Conservation (phyloP, 1,140 invertebrate genomes). For the Drosophila ogumai region DNA sequence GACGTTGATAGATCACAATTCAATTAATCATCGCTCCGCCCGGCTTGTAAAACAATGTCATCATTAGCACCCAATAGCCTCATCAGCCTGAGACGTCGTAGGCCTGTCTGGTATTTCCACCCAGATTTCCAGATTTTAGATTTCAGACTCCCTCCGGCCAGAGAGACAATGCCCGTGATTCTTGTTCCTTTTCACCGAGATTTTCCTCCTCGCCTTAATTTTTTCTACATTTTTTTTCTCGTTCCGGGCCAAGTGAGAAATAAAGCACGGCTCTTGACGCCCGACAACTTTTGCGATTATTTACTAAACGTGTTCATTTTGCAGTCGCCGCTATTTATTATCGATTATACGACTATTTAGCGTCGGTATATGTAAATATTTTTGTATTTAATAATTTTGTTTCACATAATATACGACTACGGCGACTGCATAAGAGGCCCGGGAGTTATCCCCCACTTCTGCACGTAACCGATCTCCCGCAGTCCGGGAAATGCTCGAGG, state of each 20-base stretch:
- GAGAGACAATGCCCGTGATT: conserved; percentile 33
- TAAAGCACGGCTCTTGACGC: conserved; percentile 35
- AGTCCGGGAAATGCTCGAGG: not conserved
- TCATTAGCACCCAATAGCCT: conserved; percentile 58
- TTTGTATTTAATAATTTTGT: conserved; percentile 72
- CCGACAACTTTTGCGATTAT: conserved; percentile 68
- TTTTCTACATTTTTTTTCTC: not conserved
- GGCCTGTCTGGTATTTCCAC: conserved; percentile 38
- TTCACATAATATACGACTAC: conserved; percentile 43
- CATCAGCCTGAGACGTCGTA: conserved; percentile 11
- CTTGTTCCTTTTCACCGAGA: conserved; percentile 33
- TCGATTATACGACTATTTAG: conserved; percentile 82
- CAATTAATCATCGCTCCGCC: conserved; percentile 67
- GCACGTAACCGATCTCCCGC: conserved; percentile 27
- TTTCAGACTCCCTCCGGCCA: conserved; percentile 8
- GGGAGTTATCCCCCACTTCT: conserved; percentile 25
- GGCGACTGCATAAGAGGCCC: not conserved
- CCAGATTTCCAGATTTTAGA: conserved; percentile 19
- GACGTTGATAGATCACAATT: conserved; percentile 76
- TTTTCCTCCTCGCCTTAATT: conserved; percentile 14
- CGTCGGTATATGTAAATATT: conserved; percentile 78
- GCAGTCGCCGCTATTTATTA: conserved; percentile 79
- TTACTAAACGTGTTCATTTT: conserved; percentile 82
- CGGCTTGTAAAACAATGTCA: conserved; percentile 64
- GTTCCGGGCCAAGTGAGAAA: conserved; percentile 20